Evolutionary conservation across 2,113 vertebrate species (phyloP), one percentile per base, ranked within the genome.

Genomic region (Beaufortia kweichowensis): DNA sequence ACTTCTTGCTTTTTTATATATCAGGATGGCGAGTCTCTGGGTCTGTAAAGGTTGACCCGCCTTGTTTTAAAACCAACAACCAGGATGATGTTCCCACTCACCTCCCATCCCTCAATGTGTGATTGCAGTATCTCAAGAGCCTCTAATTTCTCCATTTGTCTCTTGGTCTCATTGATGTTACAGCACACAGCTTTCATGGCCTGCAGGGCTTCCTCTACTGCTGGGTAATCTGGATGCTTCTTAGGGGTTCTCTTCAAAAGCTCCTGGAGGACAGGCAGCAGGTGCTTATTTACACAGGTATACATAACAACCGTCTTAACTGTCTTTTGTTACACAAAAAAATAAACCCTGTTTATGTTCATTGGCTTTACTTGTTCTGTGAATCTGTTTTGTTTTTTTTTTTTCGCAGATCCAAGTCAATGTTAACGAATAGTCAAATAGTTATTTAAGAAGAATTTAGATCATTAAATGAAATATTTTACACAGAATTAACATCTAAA

Each of bases 31-130:
- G 33, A 9, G 10, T 9, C 33, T 35, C 8, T 35, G 10, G 33
- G 7, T 35, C 7, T 35, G 33, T 9, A 35, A 35, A 35, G 33
- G 33, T 35, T 35, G 33, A 35, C 33, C 6, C 6, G 33, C 33
- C 10, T 2, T 35, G 6, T 35, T n/a, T n/a, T n/a, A n/a, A n/a
- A n/a, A n/a, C n/a, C n/a, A n/a, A n/a, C n/a, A n/a, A n/a, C n/a
- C n/a, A n/a, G n/a, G n/a, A n/a, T n/a, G n/a, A n/a, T 41, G 11
- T 26, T 56, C 61, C 12, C 56, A 35, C 94, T 64, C 88, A 99
- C 97, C 96, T 99, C 97, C 97, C 97, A 99, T 85, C 97, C 97
- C 87, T 99, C 97, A 1, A 99, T 99, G 90, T 95, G 96, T 0
- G 96, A 98, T 92, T 99, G 97, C 75, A 98, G 88, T 86, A 99